phyloP scores from a whole-genome alignment of 2,888 invertebrate species.

The Amphipyra tragopoginis region DNA sequence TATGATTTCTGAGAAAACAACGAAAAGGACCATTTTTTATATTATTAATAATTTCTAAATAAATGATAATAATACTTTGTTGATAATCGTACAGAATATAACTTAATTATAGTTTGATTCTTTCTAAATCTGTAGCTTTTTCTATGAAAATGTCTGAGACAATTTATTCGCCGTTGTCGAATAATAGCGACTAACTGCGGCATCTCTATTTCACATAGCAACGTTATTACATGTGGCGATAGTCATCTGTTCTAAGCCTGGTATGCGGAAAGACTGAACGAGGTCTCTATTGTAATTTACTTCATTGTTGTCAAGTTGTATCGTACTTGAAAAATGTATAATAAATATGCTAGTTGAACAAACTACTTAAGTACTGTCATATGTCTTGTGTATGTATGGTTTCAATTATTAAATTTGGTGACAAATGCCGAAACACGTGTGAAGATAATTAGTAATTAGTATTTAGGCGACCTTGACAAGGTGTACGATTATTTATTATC shows the following conservation, averaged over 20 bases:
- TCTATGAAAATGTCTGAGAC: no score
- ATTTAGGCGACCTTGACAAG: constrained; percentile 30
- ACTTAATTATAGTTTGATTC: no score
- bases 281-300: constrained; percentile 48
- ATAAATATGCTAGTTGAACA: constrained; percentile 9
- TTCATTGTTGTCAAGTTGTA: constrained; percentile 35
- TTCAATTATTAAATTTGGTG: constrained; percentile 41
- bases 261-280: constrained; percentile 43
- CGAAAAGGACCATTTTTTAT: no score
- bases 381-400: constrained; percentile 31
- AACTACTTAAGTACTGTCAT: constrained; percentile 6
- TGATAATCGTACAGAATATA: no score
- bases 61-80: no score
- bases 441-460: constrained; percentile 32
- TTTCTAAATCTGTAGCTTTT: no score
- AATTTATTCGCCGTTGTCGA: no score
- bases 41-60: no score
- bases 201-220: no score
- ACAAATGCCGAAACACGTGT: constrained; percentile 37
- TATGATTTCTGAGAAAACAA: no score
- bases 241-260: constrained; percentile 27
- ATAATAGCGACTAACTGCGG: no score
- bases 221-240: no score
- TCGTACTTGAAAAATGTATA: constrained; percentile 22
- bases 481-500: constrained; percentile 24